Conservation (phyloP, 1,140 invertebrate species). For the Trissolcus basalis region DNA sequence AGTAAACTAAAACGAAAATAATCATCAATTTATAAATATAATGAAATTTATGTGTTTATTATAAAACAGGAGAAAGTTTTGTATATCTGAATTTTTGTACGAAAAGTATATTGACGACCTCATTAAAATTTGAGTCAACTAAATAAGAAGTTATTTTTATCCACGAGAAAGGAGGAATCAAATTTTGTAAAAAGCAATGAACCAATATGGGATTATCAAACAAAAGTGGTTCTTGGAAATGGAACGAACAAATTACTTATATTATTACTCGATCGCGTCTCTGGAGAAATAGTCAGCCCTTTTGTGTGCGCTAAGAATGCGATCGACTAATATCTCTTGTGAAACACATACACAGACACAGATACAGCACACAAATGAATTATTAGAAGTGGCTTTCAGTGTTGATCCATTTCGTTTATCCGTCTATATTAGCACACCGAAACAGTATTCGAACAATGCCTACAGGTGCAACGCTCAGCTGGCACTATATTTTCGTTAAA, state of each 20-base stretch:
- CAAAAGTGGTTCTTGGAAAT: constrained; percentile 26
- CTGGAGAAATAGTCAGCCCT: constrained; percentile 19
- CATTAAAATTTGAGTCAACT: too few species aligned
- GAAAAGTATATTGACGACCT: too few species aligned
- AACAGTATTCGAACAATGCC: constrained; percentile 15
- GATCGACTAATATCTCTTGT: constrained; percentile 45
- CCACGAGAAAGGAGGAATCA: neutral
- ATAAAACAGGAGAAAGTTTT: too few species aligned
- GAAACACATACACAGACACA: constrained; percentile 5
- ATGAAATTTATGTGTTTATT: too few species aligned
- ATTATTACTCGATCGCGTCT: constrained; percentile 26
- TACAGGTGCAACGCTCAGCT: constrained; percentile 55
- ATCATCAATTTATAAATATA: too few species aligned
- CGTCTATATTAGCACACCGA: constrained; percentile 42
- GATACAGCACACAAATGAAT: constrained; percentile 7
- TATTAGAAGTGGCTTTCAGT: constrained; percentile 20
- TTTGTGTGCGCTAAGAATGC: constrained; percentile 19
- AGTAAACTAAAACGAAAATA: too few species aligned
- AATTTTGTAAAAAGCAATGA: constrained; percentile 7
- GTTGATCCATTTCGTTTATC: constrained; percentile 37
- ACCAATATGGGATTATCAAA: constrained; percentile 11
- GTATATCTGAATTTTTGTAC: too few species aligned
- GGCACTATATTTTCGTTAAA: constrained; percentile 60
- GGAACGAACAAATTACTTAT: constrained; percentile 47
- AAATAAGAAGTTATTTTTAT: neutral